Percentiles rank a stretch among this genome's conserved stretches.
Conservation (phyloP, 2,797 vertebrate species). For the Emys orbicularis region DNA sequence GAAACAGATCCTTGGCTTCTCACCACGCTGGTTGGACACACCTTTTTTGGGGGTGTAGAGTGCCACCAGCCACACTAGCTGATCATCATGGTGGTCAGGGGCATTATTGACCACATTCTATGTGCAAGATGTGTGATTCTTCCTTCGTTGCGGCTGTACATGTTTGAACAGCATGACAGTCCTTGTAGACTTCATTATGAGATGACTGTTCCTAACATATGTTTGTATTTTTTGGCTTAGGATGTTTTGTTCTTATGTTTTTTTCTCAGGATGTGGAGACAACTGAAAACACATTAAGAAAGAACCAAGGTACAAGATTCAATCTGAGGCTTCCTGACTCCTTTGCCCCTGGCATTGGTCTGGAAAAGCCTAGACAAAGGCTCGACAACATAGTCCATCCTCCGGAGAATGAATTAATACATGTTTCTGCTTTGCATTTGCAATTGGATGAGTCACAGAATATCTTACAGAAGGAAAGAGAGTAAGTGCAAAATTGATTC, state of each 20-base stretch:
- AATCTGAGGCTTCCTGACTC: conserved; percentile 1
- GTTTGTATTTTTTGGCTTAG: neutral
- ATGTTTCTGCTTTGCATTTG: conserved; percentile 54
- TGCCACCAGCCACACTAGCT: neutral
- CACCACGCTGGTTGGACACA: neutral
- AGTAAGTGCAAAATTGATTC: conserved; percentile 71
- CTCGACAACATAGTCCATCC: neutral
- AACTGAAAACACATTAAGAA: conserved; percentile 26
- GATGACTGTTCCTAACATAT: neutral
- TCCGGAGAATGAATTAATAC: conserved; percentile 31
- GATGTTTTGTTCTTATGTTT: neutral
- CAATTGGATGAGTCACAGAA: conserved; percentile 73
- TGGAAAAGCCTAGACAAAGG: neutral
- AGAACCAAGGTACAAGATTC: conserved; percentile 24
- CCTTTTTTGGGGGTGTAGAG: neutral
- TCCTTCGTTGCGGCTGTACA: neutral
- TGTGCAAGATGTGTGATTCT: neutral
- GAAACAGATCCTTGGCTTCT: neutral
- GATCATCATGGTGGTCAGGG: neutral
- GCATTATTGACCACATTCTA: neutral
- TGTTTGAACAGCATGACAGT: neutral
- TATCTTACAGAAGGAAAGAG: conserved; percentile 76
- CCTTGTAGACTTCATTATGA: neutral
- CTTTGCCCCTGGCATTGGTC: neutral
- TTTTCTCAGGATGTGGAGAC: conserved; percentile 60